A percentile compares a stretch with the other conserved stretches of the same genome.
Evolutionary conservation across 2,113 vertebrate species (phyloP).

Genomic region (Dinomys branickii): DNA sequence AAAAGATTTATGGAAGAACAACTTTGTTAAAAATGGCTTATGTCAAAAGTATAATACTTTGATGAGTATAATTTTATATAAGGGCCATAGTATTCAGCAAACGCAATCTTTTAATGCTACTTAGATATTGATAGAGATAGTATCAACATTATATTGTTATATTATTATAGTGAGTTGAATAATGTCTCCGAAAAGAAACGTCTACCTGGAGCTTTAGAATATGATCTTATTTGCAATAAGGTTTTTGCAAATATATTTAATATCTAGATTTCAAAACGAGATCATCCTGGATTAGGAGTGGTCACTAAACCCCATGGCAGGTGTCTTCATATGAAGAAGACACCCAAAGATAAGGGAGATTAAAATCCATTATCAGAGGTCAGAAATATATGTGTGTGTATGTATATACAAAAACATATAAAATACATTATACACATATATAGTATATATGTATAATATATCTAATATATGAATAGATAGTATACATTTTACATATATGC

Average conservation of each 20-base stretch:
- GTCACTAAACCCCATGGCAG: background rate
- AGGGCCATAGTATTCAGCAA: background rate
- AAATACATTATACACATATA: background rate
- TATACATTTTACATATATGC: background rate
- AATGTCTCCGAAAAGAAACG: background rate
- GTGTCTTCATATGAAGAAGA: background rate
- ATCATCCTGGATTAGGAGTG: background rate
- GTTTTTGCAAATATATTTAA: background rate
- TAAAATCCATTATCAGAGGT: background rate
- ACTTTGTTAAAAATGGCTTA: background rate
- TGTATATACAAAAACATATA: background rate
- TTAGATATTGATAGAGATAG: background rate
- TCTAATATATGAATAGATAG: background rate
- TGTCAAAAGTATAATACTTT: constrained; percentile 32
- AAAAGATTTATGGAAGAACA: background rate
- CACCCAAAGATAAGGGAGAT: background rate
- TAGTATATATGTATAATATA: background rate
- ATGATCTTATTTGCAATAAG: background rate
- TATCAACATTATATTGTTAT: background rate
- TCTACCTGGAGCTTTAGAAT: background rate
- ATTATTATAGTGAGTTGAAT: background rate
- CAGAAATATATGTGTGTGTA: background rate
- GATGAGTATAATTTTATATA: background rate
- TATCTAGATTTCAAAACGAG: background rate
- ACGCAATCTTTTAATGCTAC: background rate